Conservation (phyloP, 2,888 invertebrate species). For the Blomia tropicalis region DNA sequence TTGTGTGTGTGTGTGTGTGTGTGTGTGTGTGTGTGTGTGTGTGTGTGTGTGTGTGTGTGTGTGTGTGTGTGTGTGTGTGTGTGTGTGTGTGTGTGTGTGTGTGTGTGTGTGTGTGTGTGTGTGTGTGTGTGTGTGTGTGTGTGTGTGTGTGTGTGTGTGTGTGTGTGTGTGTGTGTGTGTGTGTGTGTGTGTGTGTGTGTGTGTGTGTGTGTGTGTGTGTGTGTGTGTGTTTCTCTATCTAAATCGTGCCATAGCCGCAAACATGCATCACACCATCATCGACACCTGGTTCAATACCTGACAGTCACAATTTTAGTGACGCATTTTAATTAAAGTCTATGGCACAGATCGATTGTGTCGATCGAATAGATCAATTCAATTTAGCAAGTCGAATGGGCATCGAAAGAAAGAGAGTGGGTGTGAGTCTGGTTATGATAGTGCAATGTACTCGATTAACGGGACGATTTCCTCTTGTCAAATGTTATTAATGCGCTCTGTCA, state of each 20-base stretch:
- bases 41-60: too few species aligned
- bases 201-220: neutral
- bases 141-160: too few species aligned
- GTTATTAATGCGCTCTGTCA: neutral
- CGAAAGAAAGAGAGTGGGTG: neutral
- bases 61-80: too few species aligned
- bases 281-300: neutral
- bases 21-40: too few species aligned
- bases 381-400: neutral
- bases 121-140: too few species aligned
- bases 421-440: too few species aligned
- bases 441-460: neutral
- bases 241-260: neutral
- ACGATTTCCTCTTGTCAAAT: neutral
- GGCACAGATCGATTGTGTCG: neutral
- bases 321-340: slow-evolving; percentile 7
- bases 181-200: neutral
- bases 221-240: neutral
- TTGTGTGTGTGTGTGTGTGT: too few species aligned
- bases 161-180: too few species aligned
- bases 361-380: neutral
- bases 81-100: too few species aligned
- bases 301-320: neutral
- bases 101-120: too few species aligned
- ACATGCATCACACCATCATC: neutral